Evolutionary conservation across 1,140 invertebrate species (phyloP).

Genomic region (Caerostris darwini): DNA sequence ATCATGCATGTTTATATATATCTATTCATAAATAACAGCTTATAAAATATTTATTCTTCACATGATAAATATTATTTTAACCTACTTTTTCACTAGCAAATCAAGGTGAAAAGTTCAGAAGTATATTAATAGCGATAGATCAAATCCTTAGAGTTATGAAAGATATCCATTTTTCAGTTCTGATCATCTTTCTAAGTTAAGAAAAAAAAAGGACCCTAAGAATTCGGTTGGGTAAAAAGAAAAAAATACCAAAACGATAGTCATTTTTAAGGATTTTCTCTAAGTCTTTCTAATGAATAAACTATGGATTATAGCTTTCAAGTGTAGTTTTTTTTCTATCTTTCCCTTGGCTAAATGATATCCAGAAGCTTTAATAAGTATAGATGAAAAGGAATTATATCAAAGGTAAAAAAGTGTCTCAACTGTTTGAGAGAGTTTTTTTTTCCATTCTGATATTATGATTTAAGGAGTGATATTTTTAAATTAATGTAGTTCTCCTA

Average conservation of each 20-base stretch:
- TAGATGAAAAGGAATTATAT: not conserved
- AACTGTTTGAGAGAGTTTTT: not conserved
- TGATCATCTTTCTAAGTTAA: not conserved
- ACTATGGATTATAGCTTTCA: slow-evolving; percentile 1
- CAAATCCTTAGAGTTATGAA: not conserved
- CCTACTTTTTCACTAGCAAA: no score
- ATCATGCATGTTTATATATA: no score
- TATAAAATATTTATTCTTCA: no score
- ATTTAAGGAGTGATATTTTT: no score
- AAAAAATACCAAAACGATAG: not conserved
- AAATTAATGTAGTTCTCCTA: no score
- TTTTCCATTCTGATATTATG: not conserved
- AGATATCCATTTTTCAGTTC: not conserved
- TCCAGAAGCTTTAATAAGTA: not conserved
- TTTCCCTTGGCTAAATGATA: not conserved
- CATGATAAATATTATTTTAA: no score
- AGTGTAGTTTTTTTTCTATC: not conserved
- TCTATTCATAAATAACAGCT: no score
- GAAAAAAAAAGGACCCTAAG: not conserved
- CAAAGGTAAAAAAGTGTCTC: not conserved
- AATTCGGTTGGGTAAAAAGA: not conserved
- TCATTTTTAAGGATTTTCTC: slow-evolving; percentile 5
- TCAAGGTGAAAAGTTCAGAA: no score
- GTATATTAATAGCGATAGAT: not conserved
- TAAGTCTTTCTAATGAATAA: slow-evolving; percentile 8